Evolutionary conservation across 92 coral and sea anemone genomes (phyloP), one percentile per base, ranked within the genome.

Genomic region (Diadumene lineata): DNA sequence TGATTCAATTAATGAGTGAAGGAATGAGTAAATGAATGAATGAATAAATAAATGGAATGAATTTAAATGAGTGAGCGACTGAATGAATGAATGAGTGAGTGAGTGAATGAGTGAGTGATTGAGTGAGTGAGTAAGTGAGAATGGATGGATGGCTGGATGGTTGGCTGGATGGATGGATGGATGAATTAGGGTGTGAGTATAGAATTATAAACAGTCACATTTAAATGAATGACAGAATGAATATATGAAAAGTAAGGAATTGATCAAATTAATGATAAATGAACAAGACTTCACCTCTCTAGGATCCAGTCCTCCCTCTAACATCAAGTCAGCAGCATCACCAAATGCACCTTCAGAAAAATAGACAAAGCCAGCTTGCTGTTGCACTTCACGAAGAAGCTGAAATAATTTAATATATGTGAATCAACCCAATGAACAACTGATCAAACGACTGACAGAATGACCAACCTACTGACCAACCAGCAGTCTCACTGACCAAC

Each of bases 291-390:
- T 65, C 56, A 94, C 98, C 97, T 94, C 98, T 68, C 98, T 86
- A 18, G 96, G 93, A 72, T 94, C 98, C 81, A 94, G 75, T 30
- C 88, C 85, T 70, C 98, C 98, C 51, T 88, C 97, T 29, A 67
- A 82, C 98, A 94, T 88, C 44, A 83, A 76, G 50, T 87, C 90
- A 21, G 79, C 87, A 7, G 98, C 98, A 56, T 94, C 88, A 50
- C 74, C 74, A 61, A 91, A 94, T 69, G 78, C 79, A 38, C 98
- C 93, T 48, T 86, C 92, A 7, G 94, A 75, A 71, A 94, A 68
- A 77, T 94, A 94, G 24, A 88, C 79, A 56, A 94, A 94, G 25
- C 98, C 98, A 21, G 98, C 98, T 71, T 94, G 88, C 76, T 91
- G 94, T 38, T 94, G 96, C 9, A 91, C 93, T 63, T 84, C 76